These are phyloP conservation scores for Thereuonema tuberculata DNA, from an alignment of 1,140 invertebrate species.

Conservation along the genomic window DNA sequence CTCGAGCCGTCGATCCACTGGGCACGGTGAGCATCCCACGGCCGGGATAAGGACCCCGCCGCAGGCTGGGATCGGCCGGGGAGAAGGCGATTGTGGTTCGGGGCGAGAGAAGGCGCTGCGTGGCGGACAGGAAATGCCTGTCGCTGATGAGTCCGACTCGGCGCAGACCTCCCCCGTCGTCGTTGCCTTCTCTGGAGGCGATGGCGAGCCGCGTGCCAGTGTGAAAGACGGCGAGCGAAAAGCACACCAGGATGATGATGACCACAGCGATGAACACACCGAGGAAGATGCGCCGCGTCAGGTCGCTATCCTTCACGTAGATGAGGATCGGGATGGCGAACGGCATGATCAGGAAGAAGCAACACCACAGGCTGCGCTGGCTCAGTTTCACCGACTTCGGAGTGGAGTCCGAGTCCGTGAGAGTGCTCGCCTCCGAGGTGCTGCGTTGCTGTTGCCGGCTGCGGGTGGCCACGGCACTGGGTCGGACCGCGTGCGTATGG, in stretches of 20 bases:
- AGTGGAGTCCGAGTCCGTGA: neutral
- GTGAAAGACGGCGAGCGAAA: neutral
- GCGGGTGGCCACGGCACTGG: no score
- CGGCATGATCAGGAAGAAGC: neutral
- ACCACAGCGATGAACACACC: neutral
- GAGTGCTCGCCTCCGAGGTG: neutral
- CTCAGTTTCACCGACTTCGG: neutral
- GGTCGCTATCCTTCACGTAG: slow-evolving; percentile 3
- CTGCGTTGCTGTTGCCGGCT: neutral
- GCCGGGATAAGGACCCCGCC: neutral
- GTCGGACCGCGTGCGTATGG: neutral
- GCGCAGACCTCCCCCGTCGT: neutral
- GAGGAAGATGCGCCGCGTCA: neutral
- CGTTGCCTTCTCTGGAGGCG: neutral
- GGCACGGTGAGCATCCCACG: neutral
- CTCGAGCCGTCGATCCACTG: neutral
- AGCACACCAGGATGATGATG: neutral
- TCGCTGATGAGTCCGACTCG: no score
- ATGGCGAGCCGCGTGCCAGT: neutral
- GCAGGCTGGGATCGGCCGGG: neutral
- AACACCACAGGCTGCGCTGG: slow-evolving; percentile 1
- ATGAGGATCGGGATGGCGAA: neutral
- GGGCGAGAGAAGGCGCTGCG: neutral
- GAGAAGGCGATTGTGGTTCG: neutral
- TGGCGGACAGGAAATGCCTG: neutral